These are phyloP conservation scores for Pandion haliaetus DNA, from an alignment of 2,113 vertebrate genomes.

Conservation along the genomic window DNA sequence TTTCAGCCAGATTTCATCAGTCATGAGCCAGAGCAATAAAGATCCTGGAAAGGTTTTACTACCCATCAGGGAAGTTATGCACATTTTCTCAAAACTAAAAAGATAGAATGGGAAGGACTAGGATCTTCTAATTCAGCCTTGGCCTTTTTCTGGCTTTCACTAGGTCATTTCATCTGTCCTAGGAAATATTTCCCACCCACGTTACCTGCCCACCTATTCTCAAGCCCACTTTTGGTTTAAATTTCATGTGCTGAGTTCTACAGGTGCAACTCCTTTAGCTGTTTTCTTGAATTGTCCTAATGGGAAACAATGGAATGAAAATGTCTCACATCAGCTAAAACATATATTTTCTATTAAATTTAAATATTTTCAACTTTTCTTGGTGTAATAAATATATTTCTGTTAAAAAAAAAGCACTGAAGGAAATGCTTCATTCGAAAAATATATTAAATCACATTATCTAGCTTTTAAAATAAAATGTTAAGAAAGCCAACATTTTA, in stretches of 20 bases:
- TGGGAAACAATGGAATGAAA: neutral
- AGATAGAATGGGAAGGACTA: neutral
- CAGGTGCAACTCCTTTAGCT: neutral
- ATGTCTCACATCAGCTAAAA: neutral
- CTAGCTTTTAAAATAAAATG: neutral
- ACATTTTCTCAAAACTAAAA: neutral
- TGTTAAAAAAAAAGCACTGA: too few relatives aligned
- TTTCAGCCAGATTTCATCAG: slow-evolving; percentile 12
- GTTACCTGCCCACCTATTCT: neutral
- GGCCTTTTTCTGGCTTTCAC: neutral
- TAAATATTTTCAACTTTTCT: neutral
- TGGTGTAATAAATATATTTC: neutral
- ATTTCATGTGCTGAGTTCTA: neutral
- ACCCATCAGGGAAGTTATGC: neutral
- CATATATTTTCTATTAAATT: neutral
- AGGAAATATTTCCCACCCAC: neutral
- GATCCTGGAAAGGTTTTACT: neutral
- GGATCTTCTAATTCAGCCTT: neutral
- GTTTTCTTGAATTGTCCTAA: neutral
- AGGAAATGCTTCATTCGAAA: neutral
- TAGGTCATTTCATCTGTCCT: neutral
- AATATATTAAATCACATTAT: neutral
- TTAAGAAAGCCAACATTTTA: neutral
- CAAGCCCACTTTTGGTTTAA: neutral
- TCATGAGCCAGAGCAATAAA: neutral